Conservation (phyloP, 1,140 invertebrate species). For the Drosophila jambulina region DNA sequence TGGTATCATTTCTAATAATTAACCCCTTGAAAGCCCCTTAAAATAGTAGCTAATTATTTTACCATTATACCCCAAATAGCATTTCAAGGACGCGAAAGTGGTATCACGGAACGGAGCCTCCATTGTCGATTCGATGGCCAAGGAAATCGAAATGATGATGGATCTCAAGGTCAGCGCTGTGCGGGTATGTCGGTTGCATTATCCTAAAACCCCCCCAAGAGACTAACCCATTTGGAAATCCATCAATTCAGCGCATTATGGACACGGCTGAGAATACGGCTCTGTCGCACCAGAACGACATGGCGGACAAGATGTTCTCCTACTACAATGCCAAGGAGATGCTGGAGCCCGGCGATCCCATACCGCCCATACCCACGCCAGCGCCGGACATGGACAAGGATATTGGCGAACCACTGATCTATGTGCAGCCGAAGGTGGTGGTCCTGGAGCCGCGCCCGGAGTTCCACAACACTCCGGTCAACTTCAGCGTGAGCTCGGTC, state of each 20-base stretch:
- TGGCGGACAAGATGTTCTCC: constrained; percentile 88
- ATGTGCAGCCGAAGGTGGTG: constrained; percentile 86
- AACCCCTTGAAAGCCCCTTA: neutral
- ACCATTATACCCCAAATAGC: constrained; percentile 85
- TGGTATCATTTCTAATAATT: neutral
- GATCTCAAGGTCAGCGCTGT: constrained; percentile 93
- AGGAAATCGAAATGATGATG: constrained; percentile 93
- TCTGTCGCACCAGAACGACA: constrained; percentile 87
- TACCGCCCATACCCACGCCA: constrained; percentile 75
- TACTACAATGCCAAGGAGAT: constrained; percentile 92
- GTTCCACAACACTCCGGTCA: constrained; percentile 93
- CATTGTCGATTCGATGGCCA: constrained; percentile 91
- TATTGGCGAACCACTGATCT: constrained; percentile 86
- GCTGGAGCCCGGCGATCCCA: constrained; percentile 86
- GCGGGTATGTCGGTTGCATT: constrained; percentile 86
- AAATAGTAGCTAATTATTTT: neutral
- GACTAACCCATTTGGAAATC: neutral
- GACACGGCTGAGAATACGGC: constrained; percentile 92
- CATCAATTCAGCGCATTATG: constrained; percentile 88
- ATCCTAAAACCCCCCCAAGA: too few species aligned
- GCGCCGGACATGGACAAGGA: constrained; percentile 86
- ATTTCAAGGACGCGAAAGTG: constrained; percentile 90
- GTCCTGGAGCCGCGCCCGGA: constrained; percentile 89
- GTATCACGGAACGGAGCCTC: constrained; percentile 89
- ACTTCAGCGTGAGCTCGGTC: constrained; percentile 93